phyloP scores from a whole-genome alignment of 1,140 invertebrate genomes.

The Mactra quadrangularis region DNA sequence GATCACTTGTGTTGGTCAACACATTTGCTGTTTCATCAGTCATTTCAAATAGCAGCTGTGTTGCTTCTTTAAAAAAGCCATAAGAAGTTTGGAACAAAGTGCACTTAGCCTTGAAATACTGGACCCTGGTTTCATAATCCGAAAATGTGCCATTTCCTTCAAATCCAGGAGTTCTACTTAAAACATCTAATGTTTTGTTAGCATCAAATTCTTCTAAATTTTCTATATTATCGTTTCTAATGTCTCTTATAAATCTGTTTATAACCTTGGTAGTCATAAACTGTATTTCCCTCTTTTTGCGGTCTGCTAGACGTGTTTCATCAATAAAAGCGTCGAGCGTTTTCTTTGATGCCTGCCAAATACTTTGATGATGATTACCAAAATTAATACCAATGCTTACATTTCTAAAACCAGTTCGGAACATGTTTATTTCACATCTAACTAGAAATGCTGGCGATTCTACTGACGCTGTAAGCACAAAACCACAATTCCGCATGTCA shows the following conservation, averaged over 20 bases:
- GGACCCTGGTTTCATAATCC: conserved; percentile 21
- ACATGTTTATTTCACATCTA: conserved; percentile 22
- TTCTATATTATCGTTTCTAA: not conserved
- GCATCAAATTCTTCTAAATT: conserved; percentile 15
- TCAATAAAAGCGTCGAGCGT: conserved; percentile 26
- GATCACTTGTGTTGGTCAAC: not conserved
- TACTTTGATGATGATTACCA: conserved; percentile 33
- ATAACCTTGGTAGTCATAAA: not conserved
- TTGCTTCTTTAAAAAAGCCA: conserved; percentile 16
- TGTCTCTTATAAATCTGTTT: not conserved
- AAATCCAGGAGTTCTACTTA: conserved; percentile 25
- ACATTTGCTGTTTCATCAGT: conserved; percentile 14
- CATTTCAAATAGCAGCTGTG: conserved; percentile 24
- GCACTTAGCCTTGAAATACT: conserved; percentile 33
- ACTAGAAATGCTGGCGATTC: conserved; percentile 15
- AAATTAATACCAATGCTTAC: conserved; percentile 28
- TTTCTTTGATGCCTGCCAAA: conserved; percentile 40
- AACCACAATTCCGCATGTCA: conserved; percentile 50
- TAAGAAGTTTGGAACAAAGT: not conserved
- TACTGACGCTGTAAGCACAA: conserved; percentile 5
- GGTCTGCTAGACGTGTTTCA: not conserved
- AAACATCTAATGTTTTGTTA: conserved; percentile 30
- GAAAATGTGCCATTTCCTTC: not conserved
- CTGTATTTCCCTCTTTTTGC: conserved; percentile 22
- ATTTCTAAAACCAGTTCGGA: conserved; percentile 26